Evolutionary conservation across 2,797 vertebrate genomes (phyloP).

Genomic region (Alfaro cultratus): DNA sequence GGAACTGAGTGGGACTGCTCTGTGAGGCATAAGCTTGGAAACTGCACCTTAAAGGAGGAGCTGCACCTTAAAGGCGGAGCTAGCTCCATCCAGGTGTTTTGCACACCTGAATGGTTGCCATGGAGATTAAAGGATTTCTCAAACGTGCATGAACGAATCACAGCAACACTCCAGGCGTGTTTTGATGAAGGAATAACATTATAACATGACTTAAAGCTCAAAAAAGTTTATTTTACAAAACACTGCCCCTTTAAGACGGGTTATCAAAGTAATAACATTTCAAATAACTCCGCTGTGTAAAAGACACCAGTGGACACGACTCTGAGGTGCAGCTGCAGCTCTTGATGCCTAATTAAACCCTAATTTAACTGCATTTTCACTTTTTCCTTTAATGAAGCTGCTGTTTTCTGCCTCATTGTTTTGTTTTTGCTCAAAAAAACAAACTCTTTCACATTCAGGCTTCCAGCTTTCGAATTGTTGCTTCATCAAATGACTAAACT

Average conservation of each 20-base stretch:
- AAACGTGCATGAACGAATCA: too few species aligned
- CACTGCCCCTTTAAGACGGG: neutral
- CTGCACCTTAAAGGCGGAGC: too few species aligned
- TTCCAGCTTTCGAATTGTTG: constrained; percentile 59
- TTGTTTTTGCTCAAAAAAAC: constrained; percentile 8
- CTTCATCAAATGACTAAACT: constrained; percentile 62
- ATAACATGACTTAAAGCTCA: too few species aligned
- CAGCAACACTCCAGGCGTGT: too few species aligned
- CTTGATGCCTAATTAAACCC: constrained; percentile 36
- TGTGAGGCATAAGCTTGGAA: too few species aligned
- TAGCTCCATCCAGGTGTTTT: too few species aligned
- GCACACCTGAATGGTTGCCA: too few species aligned
- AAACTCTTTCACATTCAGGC: constrained; percentile 41
- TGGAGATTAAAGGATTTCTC: too few species aligned
- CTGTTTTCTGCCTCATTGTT: constrained; percentile 42
- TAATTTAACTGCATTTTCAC: constrained; percentile 16
- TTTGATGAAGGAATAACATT: too few species aligned
- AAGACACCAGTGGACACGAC: constrained; percentile 2
- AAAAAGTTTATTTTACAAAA: too few species aligned
- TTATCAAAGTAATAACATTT: constrained; percentile 1
- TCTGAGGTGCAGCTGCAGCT: constrained; percentile 10
- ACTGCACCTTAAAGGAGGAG: too few species aligned
- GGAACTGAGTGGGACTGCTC: too few species aligned
- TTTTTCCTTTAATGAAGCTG: constrained; percentile 30
- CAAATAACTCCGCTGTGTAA: constrained; percentile 16